Percentiles rank a stretch among this genome's conserved stretches.
phyloP scores from a whole-genome alignment of 2,113 vertebrate genomes.

The Heloderma charlesbogerti region DNA sequence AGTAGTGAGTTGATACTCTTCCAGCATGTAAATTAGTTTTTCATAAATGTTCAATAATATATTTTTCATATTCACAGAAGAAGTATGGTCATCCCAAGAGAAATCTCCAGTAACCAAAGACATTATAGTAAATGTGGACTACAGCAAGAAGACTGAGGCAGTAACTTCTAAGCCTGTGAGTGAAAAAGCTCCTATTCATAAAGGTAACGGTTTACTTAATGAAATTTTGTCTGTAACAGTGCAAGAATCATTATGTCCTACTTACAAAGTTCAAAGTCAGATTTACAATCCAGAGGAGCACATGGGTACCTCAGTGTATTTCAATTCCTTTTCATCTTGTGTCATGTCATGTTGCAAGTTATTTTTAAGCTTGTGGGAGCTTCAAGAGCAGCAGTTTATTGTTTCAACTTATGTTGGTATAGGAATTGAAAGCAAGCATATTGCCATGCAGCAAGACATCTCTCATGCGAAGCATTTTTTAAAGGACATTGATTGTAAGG shows the following conservation, averaged over 20 bases:
- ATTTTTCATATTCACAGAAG: slow-evolving; percentile 77
- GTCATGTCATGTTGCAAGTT: background rate
- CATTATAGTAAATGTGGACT: slow-evolving; percentile 92
- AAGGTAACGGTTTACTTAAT: slow-evolving; percentile 81
- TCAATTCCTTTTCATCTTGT: background rate
- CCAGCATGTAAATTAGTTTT: background rate
- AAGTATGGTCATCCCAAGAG: slow-evolving; percentile 90
- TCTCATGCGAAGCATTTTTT: background rate
- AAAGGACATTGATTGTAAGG: background rate
- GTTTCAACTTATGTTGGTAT: background rate
- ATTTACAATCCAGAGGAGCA: background rate
- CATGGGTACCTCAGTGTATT: background rate
- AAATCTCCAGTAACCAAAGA: slow-evolving; percentile 92
- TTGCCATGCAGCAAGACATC: background rate
- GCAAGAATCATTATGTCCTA: background rate
- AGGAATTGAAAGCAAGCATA: background rate
- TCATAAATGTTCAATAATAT: background rate
- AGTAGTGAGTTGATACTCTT: background rate
- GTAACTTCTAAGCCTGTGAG: slow-evolving; percentile 87
- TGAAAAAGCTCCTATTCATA: slow-evolving; percentile 84
- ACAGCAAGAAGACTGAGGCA: slow-evolving; percentile 90
- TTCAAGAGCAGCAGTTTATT: background rate
- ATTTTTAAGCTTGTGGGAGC: background rate
- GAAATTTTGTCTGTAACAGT: background rate
- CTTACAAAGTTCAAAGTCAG: background rate